Evolutionary conservation across 2,113 vertebrate genomes (phyloP).

Genomic region (Natator depressus): DNA sequence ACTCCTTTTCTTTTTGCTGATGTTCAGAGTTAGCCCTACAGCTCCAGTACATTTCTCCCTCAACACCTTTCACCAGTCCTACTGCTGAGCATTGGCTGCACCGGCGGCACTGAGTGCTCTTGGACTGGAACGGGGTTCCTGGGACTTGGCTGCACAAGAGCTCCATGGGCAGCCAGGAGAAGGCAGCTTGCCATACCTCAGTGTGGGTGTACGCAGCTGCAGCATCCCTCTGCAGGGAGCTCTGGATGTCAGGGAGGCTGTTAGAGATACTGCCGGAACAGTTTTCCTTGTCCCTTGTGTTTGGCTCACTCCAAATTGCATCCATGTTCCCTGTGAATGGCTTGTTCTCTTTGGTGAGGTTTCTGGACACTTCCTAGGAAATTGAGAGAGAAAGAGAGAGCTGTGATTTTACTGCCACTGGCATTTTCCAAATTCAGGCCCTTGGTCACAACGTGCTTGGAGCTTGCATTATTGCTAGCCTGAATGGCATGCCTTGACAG

Average conservation of each 20-base stretch:
- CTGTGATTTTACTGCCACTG: not conserved
- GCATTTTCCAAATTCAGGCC: not conserved
- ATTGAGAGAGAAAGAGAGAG: not conserved
- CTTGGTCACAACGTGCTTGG: not conserved
- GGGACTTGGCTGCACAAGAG: not conserved
- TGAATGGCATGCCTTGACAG: not conserved
- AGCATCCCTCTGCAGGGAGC: constrained; percentile 77
- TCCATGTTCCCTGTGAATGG: constrained; percentile 55
- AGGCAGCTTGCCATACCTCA: constrained; percentile 71
- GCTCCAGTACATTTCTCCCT: no score
- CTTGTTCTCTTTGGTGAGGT: constrained; percentile 70
- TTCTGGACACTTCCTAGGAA: constrained; percentile 82
- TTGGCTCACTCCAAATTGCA: constrained; percentile 38
- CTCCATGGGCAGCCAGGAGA: rapidly evolving
- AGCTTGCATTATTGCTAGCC: not conserved
- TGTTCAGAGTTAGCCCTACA: not conserved
- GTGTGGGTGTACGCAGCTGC: constrained; percentile 80
- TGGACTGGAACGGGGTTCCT: not conserved
- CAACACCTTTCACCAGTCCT: not conserved
- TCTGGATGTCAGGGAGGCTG: constrained; percentile 64
- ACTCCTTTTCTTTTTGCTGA: not conserved
- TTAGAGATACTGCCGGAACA: constrained; percentile 59
- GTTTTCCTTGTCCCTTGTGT: constrained; percentile 52
- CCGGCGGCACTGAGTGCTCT: no score
- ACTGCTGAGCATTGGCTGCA: not conserved